A percentile compares a stretch with the other conserved stretches of the same genome.
Evolutionary conservation across 2,888 invertebrate genomes (phyloP).

Genomic region (Ceriagrion tenellum): DNA sequence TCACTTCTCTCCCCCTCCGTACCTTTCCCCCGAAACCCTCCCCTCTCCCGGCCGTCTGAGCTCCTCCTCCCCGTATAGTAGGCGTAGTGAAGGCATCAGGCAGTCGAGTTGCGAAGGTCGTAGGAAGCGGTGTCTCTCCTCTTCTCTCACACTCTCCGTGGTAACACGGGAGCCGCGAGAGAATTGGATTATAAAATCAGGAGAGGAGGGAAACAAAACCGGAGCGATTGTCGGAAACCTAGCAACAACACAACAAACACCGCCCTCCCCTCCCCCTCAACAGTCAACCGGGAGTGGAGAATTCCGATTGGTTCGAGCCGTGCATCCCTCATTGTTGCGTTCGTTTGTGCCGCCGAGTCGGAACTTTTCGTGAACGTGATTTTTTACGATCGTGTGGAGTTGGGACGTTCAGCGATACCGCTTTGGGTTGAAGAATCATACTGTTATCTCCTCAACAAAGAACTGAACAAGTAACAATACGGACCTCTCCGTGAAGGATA

Average conservation of each 20-base stretch:
- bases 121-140: not conserved
- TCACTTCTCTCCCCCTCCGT: not conserved
- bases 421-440: too few species aligned
- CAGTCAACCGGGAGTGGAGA: too few species aligned
- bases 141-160: not conserved
- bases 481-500: too few species aligned
- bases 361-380: too few species aligned
- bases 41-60: not conserved
- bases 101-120: conserved; percentile 27
- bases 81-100: not conserved
- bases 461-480: too few species aligned
- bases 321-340: too few species aligned
- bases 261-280: too few species aligned
- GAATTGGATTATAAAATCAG: not conserved
- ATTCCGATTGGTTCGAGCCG: too few species aligned
- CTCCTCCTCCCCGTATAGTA: not conserved
- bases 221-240: not conserved
- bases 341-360: not conserved
- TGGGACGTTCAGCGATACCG: too few species aligned
- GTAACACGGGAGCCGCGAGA: not conserved
- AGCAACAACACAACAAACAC: not conserved
- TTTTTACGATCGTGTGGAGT: too few species aligned
- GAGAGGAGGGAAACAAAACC: not conserved
- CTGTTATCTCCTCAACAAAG: too few species aligned
- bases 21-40: not conserved